Conservation (phyloP, 2,888 invertebrate genomes). For the Drosophila diplacantha region DNA sequence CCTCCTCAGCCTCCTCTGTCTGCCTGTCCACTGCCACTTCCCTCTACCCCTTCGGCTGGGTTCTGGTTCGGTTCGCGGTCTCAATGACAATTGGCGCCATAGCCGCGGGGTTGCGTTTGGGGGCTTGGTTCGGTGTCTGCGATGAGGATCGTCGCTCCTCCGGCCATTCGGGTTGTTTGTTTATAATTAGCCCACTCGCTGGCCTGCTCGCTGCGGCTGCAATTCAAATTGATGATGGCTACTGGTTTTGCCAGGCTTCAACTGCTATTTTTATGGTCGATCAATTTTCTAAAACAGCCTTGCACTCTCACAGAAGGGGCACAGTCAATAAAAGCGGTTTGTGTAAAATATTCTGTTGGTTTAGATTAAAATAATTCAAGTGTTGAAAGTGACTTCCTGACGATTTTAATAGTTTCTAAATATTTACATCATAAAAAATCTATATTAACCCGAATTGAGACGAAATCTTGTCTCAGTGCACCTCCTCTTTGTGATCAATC, state of each 20-base stretch:
- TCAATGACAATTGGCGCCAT: constrained; percentile 70
- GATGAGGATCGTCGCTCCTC: constrained; percentile 26
- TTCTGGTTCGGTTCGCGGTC: constrained; percentile 43
- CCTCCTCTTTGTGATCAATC: constrained; percentile 47
- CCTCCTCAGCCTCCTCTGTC: neutral
- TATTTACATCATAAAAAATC: neutral
- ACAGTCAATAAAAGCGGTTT: neutral
- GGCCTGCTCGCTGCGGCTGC: constrained; percentile 22
- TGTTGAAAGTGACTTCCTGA: neutral
- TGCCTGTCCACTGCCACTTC: neutral
- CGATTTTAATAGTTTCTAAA: neutral
- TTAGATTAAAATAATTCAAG: neutral
- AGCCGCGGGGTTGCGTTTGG: constrained; percentile 58
- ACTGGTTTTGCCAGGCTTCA: constrained; percentile 54
- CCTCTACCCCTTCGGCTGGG: neutral
- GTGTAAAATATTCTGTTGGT: neutral
- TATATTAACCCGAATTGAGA: neutral
- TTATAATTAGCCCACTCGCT: constrained; percentile 64
- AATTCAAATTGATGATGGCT: constrained; percentile 67
- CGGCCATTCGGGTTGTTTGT: constrained; percentile 54
- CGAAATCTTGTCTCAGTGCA: neutral
- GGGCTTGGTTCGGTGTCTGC: constrained; percentile 19
- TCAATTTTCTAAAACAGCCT: constrained; percentile 60
- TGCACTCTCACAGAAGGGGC: neutral
- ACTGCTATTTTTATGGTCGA: constrained; percentile 64